Evolutionary conservation across 2,797 vertebrate species (phyloP).

Genomic region (Chromobotia macracanthus): DNA sequence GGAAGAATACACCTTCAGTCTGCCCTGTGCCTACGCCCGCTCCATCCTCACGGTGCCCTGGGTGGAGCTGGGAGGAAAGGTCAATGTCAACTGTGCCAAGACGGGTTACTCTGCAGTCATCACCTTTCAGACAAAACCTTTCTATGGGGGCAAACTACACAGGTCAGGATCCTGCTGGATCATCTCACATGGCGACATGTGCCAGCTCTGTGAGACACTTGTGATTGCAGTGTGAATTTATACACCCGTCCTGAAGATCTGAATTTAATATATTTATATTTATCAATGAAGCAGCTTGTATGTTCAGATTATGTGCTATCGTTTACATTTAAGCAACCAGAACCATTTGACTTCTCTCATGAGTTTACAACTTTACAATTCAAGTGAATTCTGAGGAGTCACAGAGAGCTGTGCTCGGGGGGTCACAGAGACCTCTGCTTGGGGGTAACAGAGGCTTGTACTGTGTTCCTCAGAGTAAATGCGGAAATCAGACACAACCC

Average conservation of each 20-base stretch:
- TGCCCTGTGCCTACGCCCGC: slow-evolving; percentile 94
- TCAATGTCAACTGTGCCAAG: slow-evolving; percentile 90
- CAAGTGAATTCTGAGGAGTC: no score
- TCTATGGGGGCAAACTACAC: slow-evolving; percentile 96
- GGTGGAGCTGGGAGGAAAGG: slow-evolving; percentile 97
- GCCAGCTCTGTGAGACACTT: slow-evolving; percentile 20
- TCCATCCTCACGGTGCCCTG: slow-evolving; percentile 98
- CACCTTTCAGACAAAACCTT: slow-evolving; percentile 98
- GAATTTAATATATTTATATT: no score
- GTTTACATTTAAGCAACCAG: no score
- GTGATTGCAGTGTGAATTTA: slow-evolving; percentile 13
- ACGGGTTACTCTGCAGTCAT: slow-evolving; percentile 94
- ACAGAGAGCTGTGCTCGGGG: no score
- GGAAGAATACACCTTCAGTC: slow-evolving; percentile 94
- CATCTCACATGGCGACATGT: slow-evolving; percentile 26
- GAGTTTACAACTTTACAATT: no score
- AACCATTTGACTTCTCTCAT: no score
- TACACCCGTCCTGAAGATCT: neutral
- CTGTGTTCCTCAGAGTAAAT: slow-evolving; percentile 80
- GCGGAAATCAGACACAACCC: slow-evolving; percentile 94
- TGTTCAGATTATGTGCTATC: no score
- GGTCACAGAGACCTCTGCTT: no score
- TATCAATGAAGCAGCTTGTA: no score
- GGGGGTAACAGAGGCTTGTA: slow-evolving; percentile 33
- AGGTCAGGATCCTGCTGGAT: slow-evolving; percentile 74